Evolutionary conservation across 2,113 vertebrate species (phyloP), one percentile per base, ranked within the genome.

Genomic region (Periophthalmus modestus): DNA sequence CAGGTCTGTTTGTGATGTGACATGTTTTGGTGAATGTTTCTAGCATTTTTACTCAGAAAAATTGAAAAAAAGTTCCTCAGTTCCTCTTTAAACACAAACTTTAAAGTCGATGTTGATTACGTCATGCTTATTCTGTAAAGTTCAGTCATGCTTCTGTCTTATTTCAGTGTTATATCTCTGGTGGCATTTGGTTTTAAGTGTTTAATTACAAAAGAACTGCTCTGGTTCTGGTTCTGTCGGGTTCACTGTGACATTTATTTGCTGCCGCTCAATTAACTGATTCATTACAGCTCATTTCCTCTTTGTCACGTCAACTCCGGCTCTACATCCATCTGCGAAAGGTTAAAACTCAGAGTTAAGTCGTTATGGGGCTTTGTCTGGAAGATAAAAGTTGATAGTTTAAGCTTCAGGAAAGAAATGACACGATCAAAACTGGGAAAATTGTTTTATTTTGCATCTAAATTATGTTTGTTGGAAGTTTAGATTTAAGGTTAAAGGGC

Each of bases 281-380:
- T 46, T 67, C 46, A 46, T 67, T 47, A 48, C 21, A 67, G 21
- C 43, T 36, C 62, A 43, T 65, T 43, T 65, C 62, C 62, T 43
- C 34, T 39, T 19, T 65, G 62, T 65, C 34, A 65, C 62, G 16
- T n/a, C 18, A 6, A n/a, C 15, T 65, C 16, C 12, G 18, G 18
- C 15, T 19, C 16, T 19, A 65, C 33, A 36, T 34, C 36, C 15
- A 24, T 34, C 9, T 62, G 15, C 9, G 59, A 62, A 62, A 62
- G 57, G 57, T 59, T 59, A 59, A 59, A 59, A 28, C 10, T 28
- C 2, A 59, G 57, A 59, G 57, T 28, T 28, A 59, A 3, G 24
- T 59, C 28, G 28, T 28, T 28, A 1, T 55, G 54, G 7, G 7
- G 54, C 54, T 55, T 21, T 14, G 14, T 57, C 23, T 59, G 57